A percentile compares a stretch with the other conserved stretches of the same genome.
Evolutionary conservation across 1,140 invertebrate species (phyloP).

Genomic region (Zaprionus tsacasi): DNA sequence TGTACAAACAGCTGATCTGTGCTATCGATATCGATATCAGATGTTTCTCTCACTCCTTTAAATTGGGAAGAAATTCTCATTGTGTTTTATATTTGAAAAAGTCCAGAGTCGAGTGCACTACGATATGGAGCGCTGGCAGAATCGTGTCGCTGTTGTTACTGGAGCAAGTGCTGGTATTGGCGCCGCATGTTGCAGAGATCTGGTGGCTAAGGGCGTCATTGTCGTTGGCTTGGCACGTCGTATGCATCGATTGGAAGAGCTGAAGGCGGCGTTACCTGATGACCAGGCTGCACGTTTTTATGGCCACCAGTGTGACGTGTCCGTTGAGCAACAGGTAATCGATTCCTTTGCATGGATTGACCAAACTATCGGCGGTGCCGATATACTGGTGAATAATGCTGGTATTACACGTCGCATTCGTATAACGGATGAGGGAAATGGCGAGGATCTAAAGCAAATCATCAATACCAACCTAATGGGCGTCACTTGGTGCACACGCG

Average conservation of each 20-base stretch:
- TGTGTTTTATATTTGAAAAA: not conserved
- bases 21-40: slow-evolving; percentile 11
- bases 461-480: slow-evolving; percentile 86
- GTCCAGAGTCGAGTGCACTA: not conserved
- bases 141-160: slow-evolving; percentile 71
- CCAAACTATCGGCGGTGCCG: slow-evolving; percentile 86
- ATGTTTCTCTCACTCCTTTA: not conserved
- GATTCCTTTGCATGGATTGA: slow-evolving; percentile 87
- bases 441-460: slow-evolving; percentile 50
- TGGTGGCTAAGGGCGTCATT: slow-evolving; percentile 85
- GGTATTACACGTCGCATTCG: slow-evolving; percentile 77
- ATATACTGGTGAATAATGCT: slow-evolving; percentile 89
- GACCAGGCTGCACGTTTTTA: slow-evolving; percentile 56
- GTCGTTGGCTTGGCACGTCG: slow-evolving; percentile 90
- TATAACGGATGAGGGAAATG: slow-evolving; percentile 64
- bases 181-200: slow-evolving; percentile 75
- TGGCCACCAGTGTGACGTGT: slow-evolving; percentile 86
- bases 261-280: slow-evolving; percentile 43
- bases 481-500: slow-evolving; percentile 85
- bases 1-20: slow-evolving; percentile 6
- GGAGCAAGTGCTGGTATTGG: slow-evolving; percentile 86
- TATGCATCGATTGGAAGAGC: slow-evolving; percentile 83
- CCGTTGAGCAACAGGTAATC: slow-evolving; percentile 87
- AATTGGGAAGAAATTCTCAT: not conserved
- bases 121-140: slow-evolving; percentile 64